phyloP scores from a whole-genome alignment of 2,113 vertebrate species.

The Emydocephalus ijimae region DNA sequence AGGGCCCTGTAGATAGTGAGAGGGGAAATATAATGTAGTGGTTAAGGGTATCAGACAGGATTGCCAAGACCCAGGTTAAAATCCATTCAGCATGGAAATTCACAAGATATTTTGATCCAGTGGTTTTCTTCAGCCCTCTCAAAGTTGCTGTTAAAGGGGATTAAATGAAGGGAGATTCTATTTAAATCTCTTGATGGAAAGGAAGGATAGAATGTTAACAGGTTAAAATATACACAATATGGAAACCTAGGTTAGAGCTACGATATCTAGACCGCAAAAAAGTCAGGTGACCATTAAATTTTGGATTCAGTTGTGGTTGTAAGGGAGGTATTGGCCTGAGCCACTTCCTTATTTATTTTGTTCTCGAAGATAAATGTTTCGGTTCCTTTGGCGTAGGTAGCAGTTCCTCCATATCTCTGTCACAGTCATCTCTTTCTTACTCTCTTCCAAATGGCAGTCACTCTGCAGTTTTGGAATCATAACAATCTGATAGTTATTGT shows the following conservation, averaged over 20 bases:
- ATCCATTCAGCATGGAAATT: background rate
- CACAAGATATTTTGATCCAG: background rate
- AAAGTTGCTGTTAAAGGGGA: background rate
- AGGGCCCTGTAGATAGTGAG: background rate
- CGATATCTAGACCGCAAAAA: background rate
- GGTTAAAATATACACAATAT: background rate
- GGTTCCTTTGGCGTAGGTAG: background rate
- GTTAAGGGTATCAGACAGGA: background rate
- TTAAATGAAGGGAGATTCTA: background rate
- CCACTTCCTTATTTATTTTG: background rate
- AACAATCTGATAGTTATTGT: constrained; percentile 10
- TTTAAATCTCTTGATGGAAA: background rate
- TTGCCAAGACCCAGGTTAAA: background rate
- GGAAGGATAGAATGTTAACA: background rate
- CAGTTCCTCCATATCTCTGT: background rate
- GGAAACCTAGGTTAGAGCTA: background rate
- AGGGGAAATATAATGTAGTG: background rate
- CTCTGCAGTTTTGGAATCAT: constrained; percentile 8
- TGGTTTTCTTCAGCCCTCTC: background rate
- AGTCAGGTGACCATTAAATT: background rate
- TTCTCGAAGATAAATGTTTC: background rate
- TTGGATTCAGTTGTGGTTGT: background rate
- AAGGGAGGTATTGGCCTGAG: background rate
- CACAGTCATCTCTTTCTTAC: background rate
- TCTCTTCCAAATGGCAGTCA: background rate